A percentile compares a stretch with the other conserved stretches of the same genome.
Evolutionary conservation across 2,113 vertebrate species (phyloP).

Genomic region (Hyaena hyaena): DNA sequence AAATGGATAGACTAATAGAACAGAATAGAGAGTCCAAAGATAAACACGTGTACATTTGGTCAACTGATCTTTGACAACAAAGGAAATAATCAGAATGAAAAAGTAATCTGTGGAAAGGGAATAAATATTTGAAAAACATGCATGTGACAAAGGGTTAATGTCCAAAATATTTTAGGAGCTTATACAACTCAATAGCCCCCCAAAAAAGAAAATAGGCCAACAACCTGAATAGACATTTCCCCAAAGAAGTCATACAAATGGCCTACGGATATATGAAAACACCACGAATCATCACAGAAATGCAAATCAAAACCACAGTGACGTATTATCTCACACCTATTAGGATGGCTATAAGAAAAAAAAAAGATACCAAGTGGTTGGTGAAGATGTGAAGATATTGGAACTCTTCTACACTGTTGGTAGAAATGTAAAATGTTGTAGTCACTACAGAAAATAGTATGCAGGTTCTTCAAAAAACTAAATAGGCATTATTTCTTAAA

Average conservation of each 20-base stretch:
- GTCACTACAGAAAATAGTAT: neutral
- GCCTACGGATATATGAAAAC: neutral
- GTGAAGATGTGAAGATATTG: neutral
- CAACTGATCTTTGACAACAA: neutral
- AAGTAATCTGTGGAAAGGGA: neutral
- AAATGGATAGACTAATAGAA: neutral
- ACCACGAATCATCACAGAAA: neutral
- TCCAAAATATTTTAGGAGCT: neutral
- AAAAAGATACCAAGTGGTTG: neutral
- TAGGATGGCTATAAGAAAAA: neutral
- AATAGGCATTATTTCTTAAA: constrained; percentile 23
- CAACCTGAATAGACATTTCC: neutral
- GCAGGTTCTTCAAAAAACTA: neutral
- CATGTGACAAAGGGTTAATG: neutral
- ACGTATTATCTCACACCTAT: neutral
- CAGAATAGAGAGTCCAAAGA: neutral
- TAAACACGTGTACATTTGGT: neutral
- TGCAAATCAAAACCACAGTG: neutral
- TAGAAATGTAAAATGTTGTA: neutral
- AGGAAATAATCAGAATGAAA: neutral
- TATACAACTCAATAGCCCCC: neutral
- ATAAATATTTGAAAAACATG: neutral
- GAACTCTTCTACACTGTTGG: neutral
- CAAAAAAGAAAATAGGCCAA: neutral
- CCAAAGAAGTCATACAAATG: neutral